These are phyloP conservation scores for Aurelia aurita complex sp. Pacific DNA, from an alignment of 30 jellyfish, hydroid and myxozoan genomes.

Conservation along the genomic window DNA sequence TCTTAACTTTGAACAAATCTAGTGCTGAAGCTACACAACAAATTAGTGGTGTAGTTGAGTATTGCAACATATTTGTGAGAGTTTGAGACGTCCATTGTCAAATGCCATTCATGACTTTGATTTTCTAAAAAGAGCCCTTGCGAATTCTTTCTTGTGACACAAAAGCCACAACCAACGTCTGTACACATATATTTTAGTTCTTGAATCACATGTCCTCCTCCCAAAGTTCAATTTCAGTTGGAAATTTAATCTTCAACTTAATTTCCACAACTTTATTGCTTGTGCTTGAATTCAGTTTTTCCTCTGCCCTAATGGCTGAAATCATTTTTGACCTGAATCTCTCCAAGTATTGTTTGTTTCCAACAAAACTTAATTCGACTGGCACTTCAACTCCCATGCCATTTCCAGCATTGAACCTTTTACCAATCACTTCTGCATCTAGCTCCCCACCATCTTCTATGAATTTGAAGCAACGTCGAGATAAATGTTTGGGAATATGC, in stretches of 20 bases:
- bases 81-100: no score
- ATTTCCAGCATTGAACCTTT: constrained; percentile 42
- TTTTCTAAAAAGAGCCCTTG: no score
- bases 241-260: constrained; percentile 32
- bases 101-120: no score
- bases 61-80: no score
- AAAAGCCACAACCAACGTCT: no score
- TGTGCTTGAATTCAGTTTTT: constrained; percentile 34
- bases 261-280: constrained; percentile 29
- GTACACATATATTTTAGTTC: neutral
- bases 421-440: constrained; percentile 48
- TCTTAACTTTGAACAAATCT: no score
- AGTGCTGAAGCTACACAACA: no score
- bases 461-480: constrained; percentile 13
- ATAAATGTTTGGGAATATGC: constrained; percentile 11
- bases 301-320: constrained; percentile 25
- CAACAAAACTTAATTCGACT: constrained; percentile 41
- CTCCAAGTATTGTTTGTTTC: constrained; percentile 50
- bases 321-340: constrained; percentile 32
- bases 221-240: constrained; percentile 26
- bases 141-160: no score
- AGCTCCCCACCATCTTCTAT: constrained; percentile 42
- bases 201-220: constrained; percentile 10
- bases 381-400: constrained; percentile 56
- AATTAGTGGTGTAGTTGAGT: no score